phyloP scores from a whole-genome alignment of 2,113 vertebrate species.

The Daboia siamensis region DNA sequence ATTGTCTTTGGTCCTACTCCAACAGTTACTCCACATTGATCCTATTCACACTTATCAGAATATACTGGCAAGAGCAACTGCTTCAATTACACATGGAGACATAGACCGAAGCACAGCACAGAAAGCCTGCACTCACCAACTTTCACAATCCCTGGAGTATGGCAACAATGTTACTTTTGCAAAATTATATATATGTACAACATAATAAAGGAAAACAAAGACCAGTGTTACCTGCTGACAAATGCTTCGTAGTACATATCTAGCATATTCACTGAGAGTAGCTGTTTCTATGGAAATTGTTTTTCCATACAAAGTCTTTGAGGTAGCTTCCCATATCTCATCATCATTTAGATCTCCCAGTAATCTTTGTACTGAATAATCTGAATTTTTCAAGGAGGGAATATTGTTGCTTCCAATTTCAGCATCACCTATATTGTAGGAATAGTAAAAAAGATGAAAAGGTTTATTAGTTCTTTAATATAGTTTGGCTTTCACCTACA shows the following conservation, averaged over 20 bases:
- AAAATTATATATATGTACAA: not conserved
- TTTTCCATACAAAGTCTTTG: slow-evolving; percentile 56
- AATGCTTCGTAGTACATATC: slow-evolving; percentile 72
- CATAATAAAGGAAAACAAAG: not conserved
- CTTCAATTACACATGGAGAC: not conserved
- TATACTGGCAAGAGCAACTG: not conserved
- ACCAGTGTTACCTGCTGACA: slow-evolving; percentile 71
- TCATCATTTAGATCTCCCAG: slow-evolving; percentile 61
- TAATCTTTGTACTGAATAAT: slow-evolving; percentile 57
- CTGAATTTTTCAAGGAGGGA: slow-evolving; percentile 63
- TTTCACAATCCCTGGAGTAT: not conserved
- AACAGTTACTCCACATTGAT: not conserved
- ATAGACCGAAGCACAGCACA: not conserved
- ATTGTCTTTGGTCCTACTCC: not conserved
- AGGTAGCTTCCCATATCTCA: slow-evolving; percentile 57
- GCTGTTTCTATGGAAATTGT: slow-evolving; percentile 70
- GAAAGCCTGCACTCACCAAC: not conserved
- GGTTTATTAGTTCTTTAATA: not conserved
- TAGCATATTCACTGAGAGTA: slow-evolving; percentile 71
- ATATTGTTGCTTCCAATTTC: slow-evolving; percentile 65
- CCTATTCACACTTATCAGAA: not conserved
- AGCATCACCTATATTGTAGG: slow-evolving; percentile 65
- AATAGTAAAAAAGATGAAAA: slow-evolving; percentile 40
- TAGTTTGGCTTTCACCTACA: not conserved
- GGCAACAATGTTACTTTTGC: not conserved